Evolutionary conservation across 1,140 invertebrate genomes (phyloP).

Genomic region (Trypoxylus dichotomus): DNA sequence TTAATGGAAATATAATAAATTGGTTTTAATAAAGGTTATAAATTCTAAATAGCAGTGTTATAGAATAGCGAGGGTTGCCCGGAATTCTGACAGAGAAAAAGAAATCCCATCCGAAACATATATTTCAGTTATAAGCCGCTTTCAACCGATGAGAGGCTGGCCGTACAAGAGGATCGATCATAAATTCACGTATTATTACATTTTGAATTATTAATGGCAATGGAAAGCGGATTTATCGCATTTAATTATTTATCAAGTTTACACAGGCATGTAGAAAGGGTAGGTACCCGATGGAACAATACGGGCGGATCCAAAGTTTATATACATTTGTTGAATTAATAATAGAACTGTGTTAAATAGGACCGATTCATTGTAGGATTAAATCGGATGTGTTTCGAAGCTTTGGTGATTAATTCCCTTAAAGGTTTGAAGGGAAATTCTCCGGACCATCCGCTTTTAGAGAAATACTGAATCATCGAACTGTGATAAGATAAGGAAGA

Average conservation of each 20-base stretch:
- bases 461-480: too few species aligned
- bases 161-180: not conserved
- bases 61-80: too few species aligned
- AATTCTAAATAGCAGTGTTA: not conserved
- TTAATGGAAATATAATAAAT: too few species aligned
- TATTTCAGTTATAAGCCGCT: not conserved
- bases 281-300: not conserved
- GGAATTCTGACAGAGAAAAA: not conserved
- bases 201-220: not conserved
- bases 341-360: not conserved
- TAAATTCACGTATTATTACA: not conserved
- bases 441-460: too few species aligned
- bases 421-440: too few species aligned
- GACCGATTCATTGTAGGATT: not conserved
- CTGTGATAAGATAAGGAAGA: too few species aligned
- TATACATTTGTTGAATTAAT: not conserved
- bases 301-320: not conserved
- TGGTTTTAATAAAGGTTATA: not conserved
- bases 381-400: not conserved
- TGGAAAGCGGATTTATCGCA: not conserved
- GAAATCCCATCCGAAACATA: too few species aligned
- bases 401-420: not conserved
- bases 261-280: not conserved
- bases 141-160: not conserved
- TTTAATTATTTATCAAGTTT: not conserved